These are phyloP conservation scores for Eremophila alpestris DNA, from an alignment of 2,797 vertebrate species.

Conservation along the genomic window DNA sequence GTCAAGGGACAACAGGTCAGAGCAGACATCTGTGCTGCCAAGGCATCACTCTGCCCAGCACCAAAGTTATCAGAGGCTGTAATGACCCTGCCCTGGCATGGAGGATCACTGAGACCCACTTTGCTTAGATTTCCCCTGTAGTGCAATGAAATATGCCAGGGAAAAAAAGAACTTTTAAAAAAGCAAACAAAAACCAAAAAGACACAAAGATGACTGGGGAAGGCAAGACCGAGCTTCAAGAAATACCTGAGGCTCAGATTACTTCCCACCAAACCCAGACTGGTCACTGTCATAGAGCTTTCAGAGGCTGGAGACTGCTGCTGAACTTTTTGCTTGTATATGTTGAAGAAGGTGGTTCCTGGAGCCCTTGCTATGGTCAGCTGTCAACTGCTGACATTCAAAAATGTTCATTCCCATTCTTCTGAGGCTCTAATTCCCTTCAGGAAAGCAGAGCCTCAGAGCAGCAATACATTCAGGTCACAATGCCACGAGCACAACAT, in stretches of 20 bases:
- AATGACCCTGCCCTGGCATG: neutral
- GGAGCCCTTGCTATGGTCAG: neutral
- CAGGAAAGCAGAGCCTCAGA: neutral
- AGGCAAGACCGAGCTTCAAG: neutral
- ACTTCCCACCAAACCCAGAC: neutral
- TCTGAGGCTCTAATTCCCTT: neutral
- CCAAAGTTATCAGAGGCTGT: neutral
- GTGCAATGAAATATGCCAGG: neutral
- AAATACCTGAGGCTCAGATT: neutral
- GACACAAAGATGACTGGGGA: neutral
- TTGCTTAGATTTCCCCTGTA: neutral
- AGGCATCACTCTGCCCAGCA: neutral
- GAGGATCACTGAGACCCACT: neutral
- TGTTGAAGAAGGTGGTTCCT: neutral
- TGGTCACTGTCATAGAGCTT: neutral
- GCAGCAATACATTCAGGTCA: neutral
- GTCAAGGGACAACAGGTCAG: neutral
- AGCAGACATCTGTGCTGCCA: neutral
- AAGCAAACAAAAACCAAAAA: neutral
- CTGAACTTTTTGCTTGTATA: neutral
- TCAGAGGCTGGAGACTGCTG: neutral
- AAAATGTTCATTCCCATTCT: neutral
- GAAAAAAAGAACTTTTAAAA: neutral
- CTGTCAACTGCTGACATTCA: neutral
- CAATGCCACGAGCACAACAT: neutral